These are phyloP conservation scores for Drosophila demipolita DNA, from an alignment of 2,888 invertebrate genomes.

Conservation along the genomic window DNA sequence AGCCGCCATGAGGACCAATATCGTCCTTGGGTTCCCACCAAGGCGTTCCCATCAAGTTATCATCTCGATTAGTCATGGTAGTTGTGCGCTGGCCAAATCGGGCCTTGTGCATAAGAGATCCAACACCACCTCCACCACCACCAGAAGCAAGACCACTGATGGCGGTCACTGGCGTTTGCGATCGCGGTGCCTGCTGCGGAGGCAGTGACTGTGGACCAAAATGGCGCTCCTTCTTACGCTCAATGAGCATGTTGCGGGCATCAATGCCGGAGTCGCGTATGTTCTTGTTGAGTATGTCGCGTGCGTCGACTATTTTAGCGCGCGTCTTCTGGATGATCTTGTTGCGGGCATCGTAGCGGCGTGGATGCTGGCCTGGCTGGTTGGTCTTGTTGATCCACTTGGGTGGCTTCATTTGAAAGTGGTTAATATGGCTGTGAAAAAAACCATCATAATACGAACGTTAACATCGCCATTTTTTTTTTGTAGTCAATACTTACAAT, in stretches of 20 bases:
- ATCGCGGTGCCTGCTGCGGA: constrained; percentile 5
- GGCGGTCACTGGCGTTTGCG: not conserved
- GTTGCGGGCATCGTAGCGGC: constrained; percentile 89
- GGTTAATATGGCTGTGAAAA: constrained; percentile 20
- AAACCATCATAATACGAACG: not conserved
- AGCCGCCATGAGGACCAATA: constrained; percentile 8
- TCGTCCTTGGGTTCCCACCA: constrained; percentile 54
- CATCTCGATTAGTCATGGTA: constrained; percentile 39
- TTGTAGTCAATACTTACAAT: constrained; percentile 55
- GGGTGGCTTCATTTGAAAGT: constrained; percentile 41
- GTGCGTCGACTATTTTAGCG: constrained; percentile 90
- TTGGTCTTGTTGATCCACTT: constrained; percentile 50
- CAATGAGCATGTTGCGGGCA: constrained; percentile 90
- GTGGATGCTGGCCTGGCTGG: constrained; percentile 41
- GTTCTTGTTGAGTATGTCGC: constrained; percentile 91
- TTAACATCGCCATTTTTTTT: constrained; percentile 58
- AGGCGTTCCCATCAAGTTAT: constrained; percentile 24
- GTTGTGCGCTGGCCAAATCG: constrained; percentile 54
- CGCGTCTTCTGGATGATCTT: constrained; percentile 91
- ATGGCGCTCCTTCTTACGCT: constrained; percentile 77
- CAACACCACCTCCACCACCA: not conserved
- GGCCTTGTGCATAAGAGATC: constrained; percentile 23
- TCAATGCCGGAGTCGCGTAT: constrained; percentile 89
- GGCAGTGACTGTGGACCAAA: constrained; percentile 16
- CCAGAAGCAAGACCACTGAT: not conserved